Percentiles rank a stretch among this genome's conserved stretches.
These are phyloP conservation scores for Alligator sinensis DNA, from an alignment of 2,113 vertebrate genomes.

Conservation along the genomic window DNA sequence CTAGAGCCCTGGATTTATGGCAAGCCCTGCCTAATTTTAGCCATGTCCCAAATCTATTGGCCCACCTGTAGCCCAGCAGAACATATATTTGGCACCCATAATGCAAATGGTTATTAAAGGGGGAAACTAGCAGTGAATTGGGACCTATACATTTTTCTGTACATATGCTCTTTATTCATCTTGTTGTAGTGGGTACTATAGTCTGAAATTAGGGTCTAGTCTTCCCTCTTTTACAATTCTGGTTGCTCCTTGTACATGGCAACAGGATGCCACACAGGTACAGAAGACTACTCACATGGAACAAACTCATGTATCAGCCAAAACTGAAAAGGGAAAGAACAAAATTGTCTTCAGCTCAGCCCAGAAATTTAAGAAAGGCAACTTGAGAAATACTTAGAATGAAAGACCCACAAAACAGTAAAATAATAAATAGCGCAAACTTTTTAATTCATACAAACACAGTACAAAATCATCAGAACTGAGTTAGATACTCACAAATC, in stretches of 20 bases:
- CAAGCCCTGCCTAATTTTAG: too few relatives aligned
- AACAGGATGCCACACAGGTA: conserved; percentile 4
- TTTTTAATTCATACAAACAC: background rate
- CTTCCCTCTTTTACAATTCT: conserved; percentile 42
- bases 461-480: background rate
- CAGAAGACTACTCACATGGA: background rate
- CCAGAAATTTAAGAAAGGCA: background rate
- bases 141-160: background rate
- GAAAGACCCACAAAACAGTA: background rate
- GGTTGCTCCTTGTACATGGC: background rate
- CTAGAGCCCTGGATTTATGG: too few relatives aligned
- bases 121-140: background rate
- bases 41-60: too few relatives aligned
- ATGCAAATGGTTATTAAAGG: background rate
- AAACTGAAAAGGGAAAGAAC: background rate
- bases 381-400: background rate
- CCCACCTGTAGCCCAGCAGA: too few relatives aligned
- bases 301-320: background rate
- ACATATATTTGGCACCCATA: too few relatives aligned
- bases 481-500: background rate
- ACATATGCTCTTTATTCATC: background rate
- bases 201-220: background rate
- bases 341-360: conserved; percentile 11
- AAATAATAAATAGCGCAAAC: background rate
- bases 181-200: background rate